Evolutionary conservation across 2,113 vertebrate genomes (phyloP), one percentile per base, ranked within the genome.

Genomic region (Uropsilus gracilis): DNA sequence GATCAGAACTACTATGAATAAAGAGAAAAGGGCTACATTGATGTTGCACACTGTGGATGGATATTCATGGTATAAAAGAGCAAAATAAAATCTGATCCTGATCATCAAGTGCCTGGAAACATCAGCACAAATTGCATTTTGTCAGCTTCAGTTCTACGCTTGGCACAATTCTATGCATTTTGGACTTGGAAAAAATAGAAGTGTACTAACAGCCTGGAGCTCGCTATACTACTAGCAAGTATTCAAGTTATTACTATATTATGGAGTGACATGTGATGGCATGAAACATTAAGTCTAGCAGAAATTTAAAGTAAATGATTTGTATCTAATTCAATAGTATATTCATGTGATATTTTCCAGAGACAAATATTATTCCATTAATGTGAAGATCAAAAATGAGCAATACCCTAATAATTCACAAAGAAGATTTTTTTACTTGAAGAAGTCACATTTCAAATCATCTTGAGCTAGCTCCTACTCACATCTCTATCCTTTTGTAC

Each of bases 391-490:
- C 22, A 57, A 28, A 90, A 86, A 69, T 53, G 18, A 61, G 1
- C 8, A 87, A 66, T 66, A n/a, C 50, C 13, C 50, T 64, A 92
- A 82, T 89, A n/a, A 68, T 12, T 71, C 44, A 66, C 16, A 53
- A 71, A 78, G 8, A 2, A 44, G 28, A 73, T 94, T 55, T 39
- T 57, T 92, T 57, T 68, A 50, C 57, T 64, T 18, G n/a, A 61
- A 64, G 10, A 95, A 44, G 13, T 59, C 32, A 53, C 6, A 22
- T 82, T 92, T 84, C 42, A 69, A 9, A 75, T 57, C 20, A 89
- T 24, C 2, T 72, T 48, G 1, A 34, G 57, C 42, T 89, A 44
- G 16, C 3, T 71, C 30, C 30, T 16, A 63, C 61, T 71, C 24
- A 57, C 57, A 8, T 0, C 1, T 46, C 1, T 64, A 3, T 42